A percentile compares a stretch with the other conserved stretches of the same genome.
These are phyloP conservation scores for Oxytorus armatus DNA, from an alignment of 2,888 invertebrate genomes.

Conservation along the genomic window DNA sequence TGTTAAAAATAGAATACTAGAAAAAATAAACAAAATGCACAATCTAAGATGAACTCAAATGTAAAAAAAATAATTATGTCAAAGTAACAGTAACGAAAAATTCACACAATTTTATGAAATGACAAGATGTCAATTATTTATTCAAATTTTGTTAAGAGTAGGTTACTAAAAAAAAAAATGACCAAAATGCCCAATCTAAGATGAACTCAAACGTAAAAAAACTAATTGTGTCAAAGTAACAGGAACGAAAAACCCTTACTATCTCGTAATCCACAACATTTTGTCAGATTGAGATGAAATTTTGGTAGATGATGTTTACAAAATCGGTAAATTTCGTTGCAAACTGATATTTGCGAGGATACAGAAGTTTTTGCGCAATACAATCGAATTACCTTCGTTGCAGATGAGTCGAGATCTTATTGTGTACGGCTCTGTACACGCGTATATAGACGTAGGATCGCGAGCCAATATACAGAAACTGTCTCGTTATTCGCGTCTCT, in stretches of 20 bases:
- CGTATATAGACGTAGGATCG: slow-evolving; percentile 44
- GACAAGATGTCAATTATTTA: too few relatives aligned
- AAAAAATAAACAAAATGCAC: neutral
- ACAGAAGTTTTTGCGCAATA: neutral
- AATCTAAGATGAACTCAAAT: neutral
- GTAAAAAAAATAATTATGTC: neutral
- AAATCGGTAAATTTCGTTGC: neutral
- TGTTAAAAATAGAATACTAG: neutral
- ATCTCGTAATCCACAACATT: too few relatives aligned
- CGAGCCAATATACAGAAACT: slow-evolving; percentile 61
- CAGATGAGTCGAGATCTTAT: neutral
- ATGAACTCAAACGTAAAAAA: neutral
- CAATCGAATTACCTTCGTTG: neutral
- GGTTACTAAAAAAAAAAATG: too few relatives aligned
- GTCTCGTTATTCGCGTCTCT: slow-evolving; percentile 57
- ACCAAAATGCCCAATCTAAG: neutral
- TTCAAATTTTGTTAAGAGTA: too few relatives aligned
- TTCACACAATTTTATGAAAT: too few relatives aligned
- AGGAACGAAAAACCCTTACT: too few relatives aligned
- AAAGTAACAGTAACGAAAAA: neutral
- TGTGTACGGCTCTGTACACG: slow-evolving; percentile 59
- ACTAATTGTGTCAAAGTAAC: neutral
- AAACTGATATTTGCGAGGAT: neutral
- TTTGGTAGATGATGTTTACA: neutral
- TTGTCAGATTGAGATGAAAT: too few relatives aligned